Base-by-base conservation (phyloP, 2,113 vertebrate species). In the Mobula birostris region DNA sequence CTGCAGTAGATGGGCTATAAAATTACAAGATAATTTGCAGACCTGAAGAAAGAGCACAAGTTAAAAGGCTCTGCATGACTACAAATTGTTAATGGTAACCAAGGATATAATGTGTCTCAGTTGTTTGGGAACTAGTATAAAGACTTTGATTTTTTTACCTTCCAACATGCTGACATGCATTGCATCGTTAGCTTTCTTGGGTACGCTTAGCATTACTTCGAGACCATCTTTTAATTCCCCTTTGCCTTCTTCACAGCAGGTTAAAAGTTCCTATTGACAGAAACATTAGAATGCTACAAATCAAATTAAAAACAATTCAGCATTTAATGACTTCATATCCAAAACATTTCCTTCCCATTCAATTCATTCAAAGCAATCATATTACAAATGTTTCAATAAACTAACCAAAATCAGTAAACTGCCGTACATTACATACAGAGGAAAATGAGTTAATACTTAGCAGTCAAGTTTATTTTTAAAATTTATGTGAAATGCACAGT, bases 91-190 rank as follows among this genome's bases (percentile, higher is more conserved):
- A 66, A 32, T 63, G 58, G 66, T 90, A n/a, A 32, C 85, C 29
- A 88, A 88, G 29, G 66, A 17, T 90, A 15, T 68, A 63, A 90
- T n/a, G 61, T 88, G 61, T 9, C 24, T 93, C 36, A 74, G 3
- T 74, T 93, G 29, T 48, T 27, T 40, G 19, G 36, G 32, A 48
- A 93, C 19, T 5, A 24, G 36, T 24, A 74, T 9, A 93, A 72
- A 56, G 68, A 2, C 5, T 56, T 74, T 93, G 1, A 1, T 74
- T 74, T 93, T 40, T 95, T 94, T 97, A 99, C 99, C 99, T 97
- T 99, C 99, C 96, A 99, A 95, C 98, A 99, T 99, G 97, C 98
- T 99, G 94, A 99, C 98, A 0, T 99, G 99, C 99, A 99, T 99
- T 70, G 99, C 99, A 0, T 99, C 99, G 0, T 99, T 99, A 90